Evolutionary conservation across 2,888 invertebrate species (phyloP).

Genomic region (Heliconius sara): DNA sequence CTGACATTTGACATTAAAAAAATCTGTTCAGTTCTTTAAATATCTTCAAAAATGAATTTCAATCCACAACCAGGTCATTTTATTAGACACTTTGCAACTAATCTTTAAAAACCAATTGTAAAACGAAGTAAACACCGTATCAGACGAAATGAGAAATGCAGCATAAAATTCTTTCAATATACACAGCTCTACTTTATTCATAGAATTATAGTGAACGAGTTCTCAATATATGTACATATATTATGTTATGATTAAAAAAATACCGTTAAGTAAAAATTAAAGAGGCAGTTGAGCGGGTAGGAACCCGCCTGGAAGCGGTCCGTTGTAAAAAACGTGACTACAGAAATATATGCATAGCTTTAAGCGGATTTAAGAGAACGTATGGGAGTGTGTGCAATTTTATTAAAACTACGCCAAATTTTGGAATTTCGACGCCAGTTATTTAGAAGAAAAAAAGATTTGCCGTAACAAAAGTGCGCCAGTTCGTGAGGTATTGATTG

Average conservation of each 20-base stretch:
- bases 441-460: slow-evolving; percentile 46
- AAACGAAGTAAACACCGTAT: neutral
- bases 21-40: neutral
- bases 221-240: neutral
- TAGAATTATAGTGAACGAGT: neutral
- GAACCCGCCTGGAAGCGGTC: slow-evolving; percentile 39
- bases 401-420: slow-evolving; percentile 43
- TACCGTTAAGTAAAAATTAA: slow-evolving; percentile 20
- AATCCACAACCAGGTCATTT: neutral
- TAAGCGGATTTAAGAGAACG: slow-evolving; percentile 45
- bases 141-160: neutral
- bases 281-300: slow-evolving; percentile 34
- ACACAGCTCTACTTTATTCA: neutral
- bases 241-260: neutral
- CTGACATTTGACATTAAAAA: neutral
- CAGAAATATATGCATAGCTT: slow-evolving; percentile 46
- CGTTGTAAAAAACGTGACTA: slow-evolving; percentile 44
- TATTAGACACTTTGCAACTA: neutral
- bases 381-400: slow-evolving; percentile 41
- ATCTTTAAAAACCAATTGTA: too few relatives aligned
- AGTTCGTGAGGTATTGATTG: slow-evolving; percentile 46
- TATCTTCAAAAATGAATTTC: neutral
- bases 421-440: slow-evolving; percentile 40
- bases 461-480: slow-evolving; percentile 43
- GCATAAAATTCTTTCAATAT: neutral